A percentile compares a stretch with the other conserved stretches of the same genome.
phyloP scores from a whole-genome alignment of 2,888 invertebrate genomes.

The Rhagophthalmus giganteus region DNA sequence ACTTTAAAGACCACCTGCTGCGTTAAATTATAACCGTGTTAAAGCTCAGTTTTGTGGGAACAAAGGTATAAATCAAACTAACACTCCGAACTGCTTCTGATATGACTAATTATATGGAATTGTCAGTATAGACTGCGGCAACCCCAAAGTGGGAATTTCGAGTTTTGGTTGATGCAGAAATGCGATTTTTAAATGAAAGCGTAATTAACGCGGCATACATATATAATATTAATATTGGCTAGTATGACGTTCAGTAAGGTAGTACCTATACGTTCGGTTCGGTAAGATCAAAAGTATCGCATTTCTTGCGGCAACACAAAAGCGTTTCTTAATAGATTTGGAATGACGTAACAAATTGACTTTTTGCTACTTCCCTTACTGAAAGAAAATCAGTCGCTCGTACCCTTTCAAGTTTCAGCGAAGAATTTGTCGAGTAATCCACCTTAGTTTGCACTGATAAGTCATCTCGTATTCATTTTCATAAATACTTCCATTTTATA shows the following conservation, averaged over 20 bases:
- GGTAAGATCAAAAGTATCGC: conserved; percentile 26
- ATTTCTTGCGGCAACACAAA: conserved; percentile 28
- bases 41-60: conserved; percentile 6
- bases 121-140: no score
- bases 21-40: conserved; percentile 13
- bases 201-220: not conserved
- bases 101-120: conserved; percentile 12
- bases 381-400: not conserved
- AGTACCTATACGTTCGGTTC: conserved; percentile 15
- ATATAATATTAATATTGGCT: not conserved
- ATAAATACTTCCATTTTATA: no score
- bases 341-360: conserved; percentile 34
- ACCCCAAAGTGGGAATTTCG: not conserved
- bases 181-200: conserved; percentile 5
- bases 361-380: conserved; percentile 23
- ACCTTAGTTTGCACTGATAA: no score
- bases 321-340: conserved; percentile 28
- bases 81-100: conserved; percentile 14
- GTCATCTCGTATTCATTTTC: no score
- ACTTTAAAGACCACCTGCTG: conserved; percentile 27
- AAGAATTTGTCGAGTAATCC: no score
- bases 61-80: conserved; percentile 20
- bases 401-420: conserved; percentile 2
- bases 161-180: no score
- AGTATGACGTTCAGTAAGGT: conserved; percentile 4